Evolutionary conservation across 2,113 vertebrate genomes (phyloP).

Genomic region (Rallus limicola): DNA sequence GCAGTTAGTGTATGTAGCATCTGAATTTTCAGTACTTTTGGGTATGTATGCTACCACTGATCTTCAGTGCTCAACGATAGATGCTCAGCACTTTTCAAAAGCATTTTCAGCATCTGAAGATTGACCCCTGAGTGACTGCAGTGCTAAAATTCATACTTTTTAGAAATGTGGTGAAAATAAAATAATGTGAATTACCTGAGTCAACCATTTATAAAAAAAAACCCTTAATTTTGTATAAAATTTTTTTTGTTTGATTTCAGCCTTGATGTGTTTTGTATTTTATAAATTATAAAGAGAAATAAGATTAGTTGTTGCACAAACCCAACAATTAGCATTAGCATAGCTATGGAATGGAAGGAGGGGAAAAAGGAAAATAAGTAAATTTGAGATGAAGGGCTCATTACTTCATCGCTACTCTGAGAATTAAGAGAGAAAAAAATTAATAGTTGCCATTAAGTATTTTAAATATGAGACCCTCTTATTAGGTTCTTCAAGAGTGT

Average conservation of each 20-base stretch:
- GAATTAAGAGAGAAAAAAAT: constrained; percentile 66
- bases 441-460: constrained; percentile 58
- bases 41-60: not conserved
- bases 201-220: not conserved
- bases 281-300: not conserved
- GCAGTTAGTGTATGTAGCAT: not conserved
- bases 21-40: not conserved
- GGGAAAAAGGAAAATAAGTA: constrained; percentile 7
- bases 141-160: not conserved
- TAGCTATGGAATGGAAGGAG: not conserved
- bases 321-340: not conserved
- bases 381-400: not conserved
- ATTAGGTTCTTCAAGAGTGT: constrained; percentile 59
- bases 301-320: not conserved
- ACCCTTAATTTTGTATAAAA: not conserved
- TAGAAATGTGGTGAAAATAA: not conserved
- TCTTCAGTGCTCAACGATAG: not conserved
- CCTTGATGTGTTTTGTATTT: not conserved
- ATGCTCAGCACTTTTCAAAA: not conserved
- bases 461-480: constrained; percentile 58
- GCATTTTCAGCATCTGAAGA: not conserved
- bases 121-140: not conserved
- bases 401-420: constrained; percentile 18
- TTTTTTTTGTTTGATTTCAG: not conserved
- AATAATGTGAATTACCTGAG: not conserved